These are phyloP conservation scores for Flexamia atlantica DNA, from an alignment of 2,888 invertebrate species.

Conservation along the genomic window DNA sequence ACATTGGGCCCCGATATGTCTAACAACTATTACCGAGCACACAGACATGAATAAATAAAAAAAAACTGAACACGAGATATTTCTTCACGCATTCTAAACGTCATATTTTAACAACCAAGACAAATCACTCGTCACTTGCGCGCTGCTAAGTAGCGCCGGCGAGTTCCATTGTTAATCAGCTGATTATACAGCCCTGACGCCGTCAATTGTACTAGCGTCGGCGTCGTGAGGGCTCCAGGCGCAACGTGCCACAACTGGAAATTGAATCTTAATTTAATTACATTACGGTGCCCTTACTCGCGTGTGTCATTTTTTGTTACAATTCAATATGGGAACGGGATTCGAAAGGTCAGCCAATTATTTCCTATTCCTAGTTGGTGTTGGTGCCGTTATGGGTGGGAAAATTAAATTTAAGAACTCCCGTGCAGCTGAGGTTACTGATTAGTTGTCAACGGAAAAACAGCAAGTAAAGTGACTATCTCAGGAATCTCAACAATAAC, in stretches of 20 bases:
- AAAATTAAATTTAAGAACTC: neutral
- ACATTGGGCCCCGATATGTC: too few relatives aligned
- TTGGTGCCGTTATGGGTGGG: neutral
- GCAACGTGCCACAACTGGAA: conserved; percentile 25
- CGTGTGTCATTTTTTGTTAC: conserved; percentile 52
- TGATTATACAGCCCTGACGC: conserved; percentile 24
- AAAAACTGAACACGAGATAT: too few relatives aligned
- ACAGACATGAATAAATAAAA: too few relatives aligned
- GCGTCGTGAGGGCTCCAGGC: neutral
- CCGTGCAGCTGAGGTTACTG: too few relatives aligned
- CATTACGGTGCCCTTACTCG: conserved; percentile 24
- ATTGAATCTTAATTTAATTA: conserved; percentile 55
- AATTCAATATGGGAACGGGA: conserved; percentile 34
- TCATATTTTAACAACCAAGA: too few relatives aligned
- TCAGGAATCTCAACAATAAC: too few relatives aligned
- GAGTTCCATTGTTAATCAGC: conserved; percentile 22
- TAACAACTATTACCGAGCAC: too few relatives aligned
- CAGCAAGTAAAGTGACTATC: too few relatives aligned
- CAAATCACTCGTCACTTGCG: too few relatives aligned
- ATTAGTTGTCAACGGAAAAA: too few relatives aligned
- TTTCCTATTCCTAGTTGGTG: neutral
- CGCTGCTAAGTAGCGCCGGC: neutral
- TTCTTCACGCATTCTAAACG: too few relatives aligned
- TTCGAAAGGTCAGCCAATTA: conserved; percentile 42
- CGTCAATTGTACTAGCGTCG: conserved; percentile 11